A percentile compares a stretch with the other conserved stretches of the same genome.
Conservation (phyloP, 2,888 invertebrate species). For the Muschampia plurimacula region DNA sequence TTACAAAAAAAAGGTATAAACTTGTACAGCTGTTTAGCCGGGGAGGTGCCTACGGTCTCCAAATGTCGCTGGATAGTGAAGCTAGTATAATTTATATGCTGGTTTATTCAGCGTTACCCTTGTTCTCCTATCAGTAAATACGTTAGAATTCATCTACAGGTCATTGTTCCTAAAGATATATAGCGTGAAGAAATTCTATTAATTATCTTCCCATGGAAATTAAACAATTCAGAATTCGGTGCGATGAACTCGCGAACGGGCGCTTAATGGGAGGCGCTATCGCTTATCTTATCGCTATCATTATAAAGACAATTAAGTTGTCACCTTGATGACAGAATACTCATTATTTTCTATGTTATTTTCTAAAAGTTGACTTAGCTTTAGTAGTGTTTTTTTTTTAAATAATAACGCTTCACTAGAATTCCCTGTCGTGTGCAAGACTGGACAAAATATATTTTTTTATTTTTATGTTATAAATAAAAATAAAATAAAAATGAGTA, state of each 20-base stretch:
- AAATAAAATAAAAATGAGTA: too few relatives aligned
- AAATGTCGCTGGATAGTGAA: neutral
- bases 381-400: too few relatives aligned
- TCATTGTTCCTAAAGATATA: constrained; percentile 15
- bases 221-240: constrained; percentile 4
- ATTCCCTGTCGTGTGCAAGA: too few relatives aligned
- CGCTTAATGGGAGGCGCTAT: constrained; percentile 12
- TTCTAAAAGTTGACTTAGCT: too few relatives aligned
- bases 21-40: too few relatives aligned
- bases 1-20: too few relatives aligned
- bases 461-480: too few relatives aligned
- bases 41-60: too few relatives aligned
- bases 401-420: too few relatives aligned
- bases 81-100: neutral
- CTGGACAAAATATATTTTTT: too few relatives aligned
- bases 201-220: neutral
- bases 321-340: constrained; percentile 5
- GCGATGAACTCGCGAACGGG: neutral
- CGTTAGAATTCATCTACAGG: neutral
- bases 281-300: neutral
- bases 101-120: neutral
- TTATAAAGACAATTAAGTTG: constrained; percentile 14
- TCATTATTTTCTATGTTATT: neutral
- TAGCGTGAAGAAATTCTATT: constrained; percentile 9
- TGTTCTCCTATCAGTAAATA: constrained; percentile 8